Base-by-base conservation (phyloP, 2,888 invertebrate species). In the Branchinecta sandiegonensis region DNA sequence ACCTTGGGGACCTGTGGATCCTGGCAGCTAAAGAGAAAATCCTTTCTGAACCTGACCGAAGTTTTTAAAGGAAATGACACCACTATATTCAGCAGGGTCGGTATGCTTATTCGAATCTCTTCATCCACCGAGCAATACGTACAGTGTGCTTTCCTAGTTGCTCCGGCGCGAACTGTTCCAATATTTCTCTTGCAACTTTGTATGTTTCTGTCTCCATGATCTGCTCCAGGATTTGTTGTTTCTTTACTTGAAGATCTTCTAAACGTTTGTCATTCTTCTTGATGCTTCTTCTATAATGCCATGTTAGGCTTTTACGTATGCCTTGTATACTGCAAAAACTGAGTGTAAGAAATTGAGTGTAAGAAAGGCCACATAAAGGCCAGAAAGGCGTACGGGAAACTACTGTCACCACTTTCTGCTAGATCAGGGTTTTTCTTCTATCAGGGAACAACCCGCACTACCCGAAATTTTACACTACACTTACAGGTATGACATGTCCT, bases 151-250 rank as follows among this genome's bases (percentile, higher is more conserved):
- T 74, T 17, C 74, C 75, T 17, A 83, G 75, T 73, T 82, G 81
- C 72, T 84, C 84, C 37, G 86, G 86, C 70, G 86, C 93, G 80
- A 87, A 94, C 77, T 89, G 90, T 77, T 92, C 88, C 69, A 94
- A 80, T 73, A 94, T 90, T 77, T 88, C 86, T 77, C 89, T 90
- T 8, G 94, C 94, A 74, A 87, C 89, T 81, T 96, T 97, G 77
- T 95, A 99, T 0, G 94, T 96, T 79, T 97, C 96, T 50, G 88
- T 96, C 76, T 97, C 95, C 86, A 92, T 95, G 48, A 99, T 95
- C 76, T 92, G 88, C 75, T 97, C 94, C 69, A 99, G 80, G 72
- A 96, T 86, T 77, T 88, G 86, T 77, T 86, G 89, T 76, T 92
- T 94, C 75, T 91, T 86, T n/a, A 85, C 84, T 73, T 85, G 82